phyloP scores from a whole-genome alignment of 1,140 invertebrate genomes.

The Bombus vancouverensis region DNA sequence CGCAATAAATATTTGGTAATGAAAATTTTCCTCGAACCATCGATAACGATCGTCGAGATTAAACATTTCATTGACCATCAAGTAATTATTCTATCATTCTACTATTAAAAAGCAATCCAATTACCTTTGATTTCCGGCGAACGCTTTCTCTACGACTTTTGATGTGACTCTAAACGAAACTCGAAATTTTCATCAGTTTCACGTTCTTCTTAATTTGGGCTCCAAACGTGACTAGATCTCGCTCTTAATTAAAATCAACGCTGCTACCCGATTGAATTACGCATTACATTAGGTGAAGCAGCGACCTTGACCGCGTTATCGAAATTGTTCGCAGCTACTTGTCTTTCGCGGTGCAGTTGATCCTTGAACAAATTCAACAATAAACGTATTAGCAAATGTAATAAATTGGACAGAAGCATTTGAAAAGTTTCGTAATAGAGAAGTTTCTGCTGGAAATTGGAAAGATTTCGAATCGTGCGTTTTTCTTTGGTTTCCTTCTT shows the following conservation, averaged over 20 bases:
- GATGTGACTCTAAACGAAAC: background rate
- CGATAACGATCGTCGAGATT: background rate
- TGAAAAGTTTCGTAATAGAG: no score
- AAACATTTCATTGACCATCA: background rate
- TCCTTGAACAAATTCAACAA: no score
- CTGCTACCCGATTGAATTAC: conserved; percentile 49
- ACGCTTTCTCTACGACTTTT: background rate
- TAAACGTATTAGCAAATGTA: background rate
- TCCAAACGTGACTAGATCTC: background rate
- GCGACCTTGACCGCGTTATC: background rate
- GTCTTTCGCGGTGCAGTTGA: background rate
- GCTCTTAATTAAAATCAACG: conserved; percentile 58
- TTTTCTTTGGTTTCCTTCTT: background rate
- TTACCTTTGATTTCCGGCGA: background rate
- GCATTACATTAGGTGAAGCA: conserved; percentile 30
- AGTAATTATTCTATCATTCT: background rate
- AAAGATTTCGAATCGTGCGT: no score
- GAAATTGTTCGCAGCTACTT: background rate
- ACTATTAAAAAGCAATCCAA: background rate
- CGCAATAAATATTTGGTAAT: background rate
- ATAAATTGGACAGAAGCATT: background rate
- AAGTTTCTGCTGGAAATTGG: no score
- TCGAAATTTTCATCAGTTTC: background rate
- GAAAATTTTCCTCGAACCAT: background rate
- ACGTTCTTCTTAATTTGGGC: background rate